Evolutionary conservation across 2,113 vertebrate genomes (phyloP).

Genomic region (Gymnogyps californianus): DNA sequence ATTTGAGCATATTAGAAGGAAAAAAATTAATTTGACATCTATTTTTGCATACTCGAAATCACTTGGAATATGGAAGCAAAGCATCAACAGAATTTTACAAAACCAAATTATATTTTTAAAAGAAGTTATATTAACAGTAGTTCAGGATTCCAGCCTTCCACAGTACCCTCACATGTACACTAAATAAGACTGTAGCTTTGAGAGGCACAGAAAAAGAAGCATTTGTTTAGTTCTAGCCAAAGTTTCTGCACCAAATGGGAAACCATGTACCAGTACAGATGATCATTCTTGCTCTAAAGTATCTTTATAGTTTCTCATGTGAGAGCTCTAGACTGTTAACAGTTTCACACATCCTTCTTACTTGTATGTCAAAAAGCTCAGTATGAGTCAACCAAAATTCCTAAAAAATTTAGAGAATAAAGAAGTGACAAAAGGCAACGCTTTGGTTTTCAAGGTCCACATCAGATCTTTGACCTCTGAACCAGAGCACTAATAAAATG

Average conservation of each 20-base stretch:
- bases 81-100: not conserved
- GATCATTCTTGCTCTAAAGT: not conserved
- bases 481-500: not conserved
- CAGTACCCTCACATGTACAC: not conserved
- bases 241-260: not conserved
- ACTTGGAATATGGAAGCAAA: not conserved
- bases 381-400: not conserved
- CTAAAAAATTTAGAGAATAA: not conserved
- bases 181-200: not conserved
- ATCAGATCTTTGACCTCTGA: not conserved
- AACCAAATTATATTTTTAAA: not conserved
- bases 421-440: not conserved
- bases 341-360: not conserved
- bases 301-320: not conserved
- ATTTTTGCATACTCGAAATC: not conserved
- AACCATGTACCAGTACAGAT: not conserved
- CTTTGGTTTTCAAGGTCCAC: not conserved
- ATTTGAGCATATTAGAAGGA: not conserved
- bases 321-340: not conserved
- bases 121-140: not conserved
- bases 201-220: not conserved
- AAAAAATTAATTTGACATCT: not conserved
- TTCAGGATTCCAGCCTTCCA: not conserved
- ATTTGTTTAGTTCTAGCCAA: not conserved
- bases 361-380: not conserved